These are phyloP conservation scores for Phyllotis vaccarum DNA, from an alignment of 2,797 vertebrate genomes.

Conservation along the genomic window DNA sequence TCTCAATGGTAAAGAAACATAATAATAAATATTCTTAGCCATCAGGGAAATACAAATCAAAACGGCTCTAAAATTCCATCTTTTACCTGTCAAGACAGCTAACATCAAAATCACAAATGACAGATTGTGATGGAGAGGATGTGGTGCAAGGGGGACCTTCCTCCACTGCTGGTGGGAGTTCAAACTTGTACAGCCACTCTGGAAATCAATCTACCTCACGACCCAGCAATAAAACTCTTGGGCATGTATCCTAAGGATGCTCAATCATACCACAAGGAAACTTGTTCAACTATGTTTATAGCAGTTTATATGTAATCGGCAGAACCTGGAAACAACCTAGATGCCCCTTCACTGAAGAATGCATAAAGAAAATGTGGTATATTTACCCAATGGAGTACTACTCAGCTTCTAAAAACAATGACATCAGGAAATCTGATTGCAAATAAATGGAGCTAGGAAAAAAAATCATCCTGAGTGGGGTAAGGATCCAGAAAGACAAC, in stretches of 20 bases:
- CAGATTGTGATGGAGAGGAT: background rate
- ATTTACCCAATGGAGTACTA: background rate
- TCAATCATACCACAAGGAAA: background rate
- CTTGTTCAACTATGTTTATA: background rate
- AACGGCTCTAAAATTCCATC: background rate
- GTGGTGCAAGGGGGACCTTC: background rate
- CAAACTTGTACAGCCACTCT: background rate
- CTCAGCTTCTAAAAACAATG: background rate
- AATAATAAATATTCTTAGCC: background rate
- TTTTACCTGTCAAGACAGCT: background rate
- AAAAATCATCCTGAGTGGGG: background rate
- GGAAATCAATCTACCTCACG: background rate
- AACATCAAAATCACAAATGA: background rate
- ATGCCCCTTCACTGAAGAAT: background rate
- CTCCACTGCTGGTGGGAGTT: background rate
- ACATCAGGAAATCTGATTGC: background rate
- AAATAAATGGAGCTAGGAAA: background rate
- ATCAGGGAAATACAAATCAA: background rate
- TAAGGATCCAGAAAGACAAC: background rate
- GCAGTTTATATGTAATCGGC: background rate
- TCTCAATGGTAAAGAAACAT: background rate
- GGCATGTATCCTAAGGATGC: background rate
- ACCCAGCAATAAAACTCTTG: background rate
- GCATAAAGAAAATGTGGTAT: background rate
- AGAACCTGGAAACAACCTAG: background rate